These are phyloP conservation scores for Xiphophorus couchianus DNA, from an alignment of 2,113 vertebrate species.

Conservation along the genomic window DNA sequence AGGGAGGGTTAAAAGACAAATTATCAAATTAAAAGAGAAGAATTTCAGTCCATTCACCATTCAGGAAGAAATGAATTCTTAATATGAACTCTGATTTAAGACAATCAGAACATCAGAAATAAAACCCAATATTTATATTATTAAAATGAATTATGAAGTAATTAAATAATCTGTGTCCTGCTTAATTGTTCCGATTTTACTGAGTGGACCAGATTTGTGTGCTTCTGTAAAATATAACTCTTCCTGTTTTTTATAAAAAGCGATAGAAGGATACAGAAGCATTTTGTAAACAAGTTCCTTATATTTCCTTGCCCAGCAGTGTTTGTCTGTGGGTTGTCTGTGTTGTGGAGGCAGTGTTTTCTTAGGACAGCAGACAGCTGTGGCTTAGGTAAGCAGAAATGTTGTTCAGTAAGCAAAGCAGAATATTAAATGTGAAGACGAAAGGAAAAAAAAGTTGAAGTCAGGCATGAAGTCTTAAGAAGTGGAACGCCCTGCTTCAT, in stretches of 20 bases:
- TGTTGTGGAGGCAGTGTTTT: constrained; percentile 19
- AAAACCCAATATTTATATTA: too few species aligned
- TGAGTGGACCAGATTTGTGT: background rate
- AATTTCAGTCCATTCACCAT: too few species aligned
- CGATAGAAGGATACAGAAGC: background rate
- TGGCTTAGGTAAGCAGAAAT: constrained; percentile 38
- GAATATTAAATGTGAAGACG: background rate
- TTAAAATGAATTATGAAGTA: background rate
- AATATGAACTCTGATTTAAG: too few species aligned
- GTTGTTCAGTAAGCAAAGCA: constrained; percentile 11
- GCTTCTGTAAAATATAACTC: background rate
- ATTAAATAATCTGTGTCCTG: background rate
- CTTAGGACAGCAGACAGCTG: constrained; percentile 7
- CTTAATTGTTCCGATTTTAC: background rate
- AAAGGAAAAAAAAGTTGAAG: constrained; percentile 7
- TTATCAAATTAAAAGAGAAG: too few species aligned
- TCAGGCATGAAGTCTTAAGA: background rate
- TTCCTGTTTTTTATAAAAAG: background rate
- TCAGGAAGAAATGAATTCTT: too few species aligned
- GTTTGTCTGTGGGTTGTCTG: background rate
- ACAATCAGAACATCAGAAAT: too few species aligned
- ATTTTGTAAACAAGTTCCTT: background rate
- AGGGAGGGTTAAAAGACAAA: too few species aligned
- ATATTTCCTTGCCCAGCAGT: background rate
- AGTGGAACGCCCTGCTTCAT: background rate